These are phyloP conservation scores for Dysmachus trigonus DNA, from an alignment of 2,888 invertebrate species.

Conservation along the genomic window DNA sequence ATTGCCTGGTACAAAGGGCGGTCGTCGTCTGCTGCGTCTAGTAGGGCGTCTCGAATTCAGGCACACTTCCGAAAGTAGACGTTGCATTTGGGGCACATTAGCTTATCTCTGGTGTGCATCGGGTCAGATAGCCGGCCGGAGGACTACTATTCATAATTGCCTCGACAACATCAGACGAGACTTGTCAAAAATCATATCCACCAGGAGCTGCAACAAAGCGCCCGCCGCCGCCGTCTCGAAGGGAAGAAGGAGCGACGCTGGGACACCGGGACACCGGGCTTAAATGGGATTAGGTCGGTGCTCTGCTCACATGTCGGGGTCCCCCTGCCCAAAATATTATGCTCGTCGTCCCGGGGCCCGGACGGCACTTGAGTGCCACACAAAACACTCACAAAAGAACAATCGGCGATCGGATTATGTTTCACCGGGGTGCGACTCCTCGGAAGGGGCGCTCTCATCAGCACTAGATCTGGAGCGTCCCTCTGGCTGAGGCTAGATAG, in stretches of 20 bases:
- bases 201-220: conserved; percentile 1
- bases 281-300: conserved; percentile 39
- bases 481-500: not conserved
- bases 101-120: conserved; percentile 43
- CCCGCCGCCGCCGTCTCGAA: not conserved
- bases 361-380: conserved; percentile 23
- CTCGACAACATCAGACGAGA: conserved; percentile 34
- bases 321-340: not conserved
- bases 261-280: conserved; percentile 31
- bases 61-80: conserved; percentile 43
- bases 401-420: conserved; percentile 49
- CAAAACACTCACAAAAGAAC: conserved; percentile 44
- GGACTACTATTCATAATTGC: conserved; percentile 36
- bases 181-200: conserved; percentile 47
- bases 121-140: conserved; percentile 37
- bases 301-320: conserved; percentile 19
- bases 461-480: not conserved
- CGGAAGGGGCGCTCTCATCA: conserved; percentile 6
- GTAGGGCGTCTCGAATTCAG: conserved; percentile 46
- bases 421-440: conserved; percentile 45
- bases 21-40: no score
- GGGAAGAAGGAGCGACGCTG: not conserved
- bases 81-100: conserved; percentile 29
- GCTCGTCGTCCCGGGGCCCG: not conserved
- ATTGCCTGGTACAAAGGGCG: conserved; percentile 33